A percentile compares a stretch with the other conserved stretches of the same genome.
Evolutionary conservation across 2,797 vertebrate species (phyloP).

Genomic region (Muscicapa striata): DNA sequence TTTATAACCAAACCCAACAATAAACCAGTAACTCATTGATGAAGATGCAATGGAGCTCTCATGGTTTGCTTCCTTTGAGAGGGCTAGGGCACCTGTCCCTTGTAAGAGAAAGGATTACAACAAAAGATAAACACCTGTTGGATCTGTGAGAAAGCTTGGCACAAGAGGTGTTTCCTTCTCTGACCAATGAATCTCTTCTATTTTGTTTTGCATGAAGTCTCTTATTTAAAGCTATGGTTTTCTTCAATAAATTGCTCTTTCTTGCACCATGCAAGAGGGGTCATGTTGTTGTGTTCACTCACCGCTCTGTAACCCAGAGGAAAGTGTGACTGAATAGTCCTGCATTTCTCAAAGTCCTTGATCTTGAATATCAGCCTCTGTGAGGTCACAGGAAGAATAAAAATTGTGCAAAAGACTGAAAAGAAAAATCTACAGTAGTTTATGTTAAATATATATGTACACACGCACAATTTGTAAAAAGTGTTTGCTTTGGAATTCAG

Average conservation of each 20-base stretch:
- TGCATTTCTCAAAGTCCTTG: conserved; percentile 6
- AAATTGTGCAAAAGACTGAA: not conserved
- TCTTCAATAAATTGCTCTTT: too few relatives aligned
- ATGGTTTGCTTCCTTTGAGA: not conserved
- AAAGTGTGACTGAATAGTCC: not conserved
- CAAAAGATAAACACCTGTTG: too few relatives aligned
- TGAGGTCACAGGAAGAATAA: not conserved
- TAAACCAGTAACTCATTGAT: not conserved
- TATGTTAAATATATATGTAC: not conserved
- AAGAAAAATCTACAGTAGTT: not conserved
- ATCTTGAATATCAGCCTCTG: not conserved
- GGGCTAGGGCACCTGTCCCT: accelerated
- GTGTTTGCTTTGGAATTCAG: not conserved
- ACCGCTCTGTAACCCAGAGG: not conserved
- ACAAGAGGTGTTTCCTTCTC: too few relatives aligned
- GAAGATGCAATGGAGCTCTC: not conserved
- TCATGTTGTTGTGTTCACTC: too few relatives aligned
- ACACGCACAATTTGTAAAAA: not conserved
- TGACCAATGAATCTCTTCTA: too few relatives aligned
- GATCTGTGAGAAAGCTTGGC: too few relatives aligned
- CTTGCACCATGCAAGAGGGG: too few relatives aligned
- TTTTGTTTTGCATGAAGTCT: too few relatives aligned
- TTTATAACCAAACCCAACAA: not conserved
- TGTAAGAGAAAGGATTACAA: too few relatives aligned
- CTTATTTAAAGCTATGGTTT: too few relatives aligned